A percentile compares a stretch with the other conserved stretches of the same genome.
phyloP scores from a whole-genome alignment of 2,888 invertebrate genomes.

The Cotesia congregata region DNA sequence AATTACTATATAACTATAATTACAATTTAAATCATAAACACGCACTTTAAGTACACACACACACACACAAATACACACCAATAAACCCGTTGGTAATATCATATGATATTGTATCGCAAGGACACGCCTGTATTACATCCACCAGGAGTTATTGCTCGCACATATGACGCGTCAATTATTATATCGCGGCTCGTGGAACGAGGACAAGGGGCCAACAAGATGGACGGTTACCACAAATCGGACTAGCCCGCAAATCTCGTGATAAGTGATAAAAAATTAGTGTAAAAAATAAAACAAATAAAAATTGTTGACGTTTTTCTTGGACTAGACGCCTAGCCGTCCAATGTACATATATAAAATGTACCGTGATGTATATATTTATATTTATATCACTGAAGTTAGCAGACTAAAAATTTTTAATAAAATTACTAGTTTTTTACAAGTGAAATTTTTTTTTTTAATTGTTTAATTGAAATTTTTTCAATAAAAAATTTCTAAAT shows the following conservation, averaged over 20 bases:
- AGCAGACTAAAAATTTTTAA: too few species aligned
- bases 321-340: too few species aligned
- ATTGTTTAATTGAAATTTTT: too few species aligned
- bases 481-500: too few species aligned
- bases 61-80: not conserved
- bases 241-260: slow-evolving; percentile 47
- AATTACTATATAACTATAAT: not conserved
- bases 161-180: slow-evolving; percentile 63
- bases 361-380: too few species aligned
- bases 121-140: not conserved
- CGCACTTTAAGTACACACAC: not conserved
- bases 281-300: not conserved
- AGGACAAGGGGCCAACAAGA: slow-evolving; percentile 66
- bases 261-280: slow-evolving; percentile 16
- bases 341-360: too few species aligned
- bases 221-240: slow-evolving; percentile 58
- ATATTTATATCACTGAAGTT: too few species aligned
- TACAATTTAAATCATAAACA: not conserved
- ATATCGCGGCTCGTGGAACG: slow-evolving; percentile 56
- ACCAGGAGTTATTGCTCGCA: slow-evolving; percentile 40
- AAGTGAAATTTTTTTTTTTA: too few species aligned
- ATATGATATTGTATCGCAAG: not conserved
- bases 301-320: too few species aligned
- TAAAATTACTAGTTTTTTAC: too few species aligned
- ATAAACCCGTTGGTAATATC: too few species aligned